Base-by-base conservation (phyloP, 2,113 vertebrate species). In the Acrocephalus kingi region DNA sequence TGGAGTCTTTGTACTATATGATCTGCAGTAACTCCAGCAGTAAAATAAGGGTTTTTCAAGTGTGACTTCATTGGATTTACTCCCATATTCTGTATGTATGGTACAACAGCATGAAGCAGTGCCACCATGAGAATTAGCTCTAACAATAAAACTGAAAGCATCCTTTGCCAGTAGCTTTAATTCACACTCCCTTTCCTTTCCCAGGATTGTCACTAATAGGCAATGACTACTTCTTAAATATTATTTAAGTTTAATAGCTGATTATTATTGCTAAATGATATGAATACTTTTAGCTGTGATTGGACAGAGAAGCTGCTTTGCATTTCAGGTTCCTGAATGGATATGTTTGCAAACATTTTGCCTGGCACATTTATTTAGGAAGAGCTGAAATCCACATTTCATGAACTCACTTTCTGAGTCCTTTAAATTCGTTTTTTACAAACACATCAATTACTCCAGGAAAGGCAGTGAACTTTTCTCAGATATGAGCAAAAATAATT, bases 171-270 rank as follows among this genome's bases (percentile, higher is more conserved):
- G 39, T 10, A 78, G 88, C 85, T 64, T 84, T 88, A 90, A 94
- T 90, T 94, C 93, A 92, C 61, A 68, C 68, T 77, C 73, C 13
- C 72, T 93, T 90, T 86, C 61, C 67, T 56, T 63, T 93, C 93
- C 52, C 45, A 64, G 61, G 48, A 45, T 52, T 84, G 89, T 74
- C 83, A 78, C 76, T 96, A 89, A 93, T 37, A 84, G 90, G 85
- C 82, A 80, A 63, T 80, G 56, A 89, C 76, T 94, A 37, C 56
- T 84, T 86, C 94, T 89, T 88, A 93, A 94, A 88, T 88, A 86
- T 74, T 93, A 75, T 93, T 87, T 55, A 82, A 94, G 55, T 52
- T 74, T 80, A 90, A 93, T 84, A 90, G 77, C 73, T 75, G 72
- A 78, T 88, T 68, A 86, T 93, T 93, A 93, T 52, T 82, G 58